phyloP scores from a whole-genome alignment of 2,113 vertebrate genomes.

The Empidonax alnorum region DNA sequence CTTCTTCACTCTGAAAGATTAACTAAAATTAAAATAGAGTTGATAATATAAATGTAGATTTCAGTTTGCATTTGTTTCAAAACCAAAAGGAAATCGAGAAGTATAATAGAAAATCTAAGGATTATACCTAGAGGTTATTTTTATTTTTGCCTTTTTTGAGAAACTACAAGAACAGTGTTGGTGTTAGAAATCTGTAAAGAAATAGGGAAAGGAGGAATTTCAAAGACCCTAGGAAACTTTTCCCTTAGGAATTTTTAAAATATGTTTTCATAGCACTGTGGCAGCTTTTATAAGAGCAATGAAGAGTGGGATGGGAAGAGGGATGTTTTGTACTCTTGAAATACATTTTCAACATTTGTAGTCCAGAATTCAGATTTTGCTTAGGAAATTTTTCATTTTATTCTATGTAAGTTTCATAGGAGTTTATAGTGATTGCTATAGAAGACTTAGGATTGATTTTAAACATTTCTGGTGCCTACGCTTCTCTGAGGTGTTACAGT shows the following conservation, averaged over 20 bases:
- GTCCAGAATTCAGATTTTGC: slow-evolving; percentile 51
- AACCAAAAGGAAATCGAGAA: slow-evolving; percentile 66
- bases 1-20: slow-evolving; percentile 49
- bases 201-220: slow-evolving; percentile 74
- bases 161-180: slow-evolving; percentile 68
- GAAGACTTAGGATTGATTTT: neutral
- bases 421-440: slow-evolving; percentile 14
- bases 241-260: slow-evolving; percentile 73
- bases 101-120: slow-evolving; percentile 74
- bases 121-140: slow-evolving; percentile 79
- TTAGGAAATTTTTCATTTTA: slow-evolving; percentile 46
- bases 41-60: slow-evolving; percentile 58
- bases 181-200: slow-evolving; percentile 78
- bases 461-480: slow-evolving; percentile 1
- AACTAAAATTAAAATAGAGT: slow-evolving; percentile 68
- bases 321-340: slow-evolving; percentile 32
- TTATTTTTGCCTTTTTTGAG: slow-evolving; percentile 76
- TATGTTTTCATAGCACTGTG: slow-evolving; percentile 59
- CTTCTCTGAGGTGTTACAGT: neutral
- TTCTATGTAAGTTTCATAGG: slow-evolving; percentile 18
- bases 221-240: slow-evolving; percentile 77
- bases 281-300: slow-evolving; percentile 65
- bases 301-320: neutral
- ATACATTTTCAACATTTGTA: slow-evolving; percentile 11
- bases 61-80: slow-evolving; percentile 72